Evolutionary conservation across 1,140 invertebrate genomes (phyloP).

Genomic region (Laupala kohalensis): DNA sequence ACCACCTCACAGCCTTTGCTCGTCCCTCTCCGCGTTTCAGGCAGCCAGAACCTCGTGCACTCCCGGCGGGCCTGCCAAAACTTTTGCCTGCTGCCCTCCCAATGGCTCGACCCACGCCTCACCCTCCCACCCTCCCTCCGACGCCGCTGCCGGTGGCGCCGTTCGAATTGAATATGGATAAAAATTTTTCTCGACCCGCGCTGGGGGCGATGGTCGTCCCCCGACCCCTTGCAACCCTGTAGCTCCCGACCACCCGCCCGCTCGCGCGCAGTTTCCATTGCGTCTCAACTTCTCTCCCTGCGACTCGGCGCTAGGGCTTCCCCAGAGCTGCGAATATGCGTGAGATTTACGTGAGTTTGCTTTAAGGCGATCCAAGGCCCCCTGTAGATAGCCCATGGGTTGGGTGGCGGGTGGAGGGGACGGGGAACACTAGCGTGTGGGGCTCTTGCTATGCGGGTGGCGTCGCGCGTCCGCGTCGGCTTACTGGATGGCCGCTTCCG

Average conservation of each 20-base stretch:
- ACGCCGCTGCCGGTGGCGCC: no score
- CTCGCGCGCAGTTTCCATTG: background rate
- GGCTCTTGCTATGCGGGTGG: background rate
- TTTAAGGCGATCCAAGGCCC: background rate
- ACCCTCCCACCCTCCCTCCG: no score
- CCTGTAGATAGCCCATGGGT: background rate
- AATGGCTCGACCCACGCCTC: no score
- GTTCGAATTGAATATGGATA: background rate
- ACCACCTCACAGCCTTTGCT: no score
- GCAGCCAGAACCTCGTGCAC: background rate
- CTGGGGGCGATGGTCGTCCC: no score
- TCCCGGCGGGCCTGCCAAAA: background rate
- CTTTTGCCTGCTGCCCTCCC: background rate
- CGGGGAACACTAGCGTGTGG: background rate
- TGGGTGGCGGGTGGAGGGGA: no score
- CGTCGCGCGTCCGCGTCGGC: background rate
- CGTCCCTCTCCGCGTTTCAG: background rate
- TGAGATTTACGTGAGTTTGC: background rate
- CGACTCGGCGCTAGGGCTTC: background rate
- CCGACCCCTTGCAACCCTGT: background rate
- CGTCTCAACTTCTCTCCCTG: background rate
- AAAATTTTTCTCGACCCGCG: background rate
- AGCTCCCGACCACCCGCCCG: background rate
- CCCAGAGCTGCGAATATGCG: background rate
- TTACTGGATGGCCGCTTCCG: background rate